phyloP scores from a whole-genome alignment of 2,113 vertebrate genomes.

The Gracilinanus agilis region DNA sequence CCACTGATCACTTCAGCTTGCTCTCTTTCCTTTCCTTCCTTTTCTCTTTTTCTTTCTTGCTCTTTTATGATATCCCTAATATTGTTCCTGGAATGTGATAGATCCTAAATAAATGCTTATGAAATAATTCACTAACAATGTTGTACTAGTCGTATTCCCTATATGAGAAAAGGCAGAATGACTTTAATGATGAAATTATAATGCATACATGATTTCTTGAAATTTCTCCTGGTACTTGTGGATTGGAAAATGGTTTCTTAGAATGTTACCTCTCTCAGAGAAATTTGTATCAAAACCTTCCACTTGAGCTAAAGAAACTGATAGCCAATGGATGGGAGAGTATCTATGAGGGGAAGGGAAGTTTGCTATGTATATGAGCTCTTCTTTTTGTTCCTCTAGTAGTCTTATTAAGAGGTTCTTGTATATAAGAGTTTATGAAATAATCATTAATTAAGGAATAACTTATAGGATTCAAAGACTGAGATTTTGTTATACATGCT shows the following conservation, averaged over 20 bases:
- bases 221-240: background rate
- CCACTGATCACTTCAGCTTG: background rate
- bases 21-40: background rate
- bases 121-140: conserved; percentile 17
- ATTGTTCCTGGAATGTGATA: conserved; percentile 10
- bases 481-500: background rate
- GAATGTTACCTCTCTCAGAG: background rate
- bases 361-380: background rate
- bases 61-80: background rate
- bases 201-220: background rate
- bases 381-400: background rate
- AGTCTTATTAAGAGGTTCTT: background rate
- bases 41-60: background rate
- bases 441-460: conserved; percentile 66
- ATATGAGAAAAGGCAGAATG: background rate
- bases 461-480: conserved; percentile 45
- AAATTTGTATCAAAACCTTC: background rate
- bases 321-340: background rate
- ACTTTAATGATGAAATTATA: background rate
- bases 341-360: background rate
- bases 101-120: conserved; percentile 34
- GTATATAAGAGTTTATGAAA: conserved; percentile 23
- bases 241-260: background rate
- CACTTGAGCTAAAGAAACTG: background rate
- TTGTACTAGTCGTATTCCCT: background rate